Base-by-base conservation (phyloP, 2,797 vertebrate genomes). In the Lepilemur ruficaudatus region DNA sequence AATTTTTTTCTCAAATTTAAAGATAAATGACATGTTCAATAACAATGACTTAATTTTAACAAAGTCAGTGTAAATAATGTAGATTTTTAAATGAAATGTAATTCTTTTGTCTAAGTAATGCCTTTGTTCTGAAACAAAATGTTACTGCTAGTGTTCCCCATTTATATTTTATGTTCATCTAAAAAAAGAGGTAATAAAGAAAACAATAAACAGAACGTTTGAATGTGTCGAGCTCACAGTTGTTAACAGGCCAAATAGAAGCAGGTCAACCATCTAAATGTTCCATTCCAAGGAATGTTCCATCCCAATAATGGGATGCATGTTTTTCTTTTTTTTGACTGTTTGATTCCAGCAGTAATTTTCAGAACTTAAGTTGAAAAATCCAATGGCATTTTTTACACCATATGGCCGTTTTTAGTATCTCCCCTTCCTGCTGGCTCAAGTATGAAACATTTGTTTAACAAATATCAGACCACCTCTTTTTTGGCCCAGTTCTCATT, bases 341-440 rank as follows among this genome's bases (percentile, higher is more conserved):
- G 41, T 81, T 80, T 59, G 67, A 92, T 73, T 88, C 35, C 35
- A 78, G 92, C 4, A 89, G 43, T 84, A 81, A 92, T 96, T 90
- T 92, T 79, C 43, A 93, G 50, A 90, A 23, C 18, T 79, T 43
- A 82, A 11, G 13, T 2, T 73, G 81, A 93, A 86, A 86, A 89
- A 35, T 73, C 28, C 25, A 82, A 30, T n/a, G 81, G 50, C n/a
- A 32, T 69, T 83, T 81, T 73, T 55, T 69, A 65, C 50, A 59
- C 30, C 48, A 79, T 20, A 25, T 18, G 61, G 41, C 46, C n/a
- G 57, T 35, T 38, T 90, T 12, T 5, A 75, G 23, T n/a, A 22
- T 48, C 72, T 80, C 20, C 7, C 41, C 32, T 95, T 63, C 25
- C 38, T 95, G 8, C 32, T 48, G 48, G 69, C 32, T 89, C 48